Percentiles rank a stretch among this genome's conserved stretches.
These are phyloP conservation scores for Nasonia vitripennis DNA, from an alignment of 1,140 invertebrate genomes.

Conservation along the genomic window DNA sequence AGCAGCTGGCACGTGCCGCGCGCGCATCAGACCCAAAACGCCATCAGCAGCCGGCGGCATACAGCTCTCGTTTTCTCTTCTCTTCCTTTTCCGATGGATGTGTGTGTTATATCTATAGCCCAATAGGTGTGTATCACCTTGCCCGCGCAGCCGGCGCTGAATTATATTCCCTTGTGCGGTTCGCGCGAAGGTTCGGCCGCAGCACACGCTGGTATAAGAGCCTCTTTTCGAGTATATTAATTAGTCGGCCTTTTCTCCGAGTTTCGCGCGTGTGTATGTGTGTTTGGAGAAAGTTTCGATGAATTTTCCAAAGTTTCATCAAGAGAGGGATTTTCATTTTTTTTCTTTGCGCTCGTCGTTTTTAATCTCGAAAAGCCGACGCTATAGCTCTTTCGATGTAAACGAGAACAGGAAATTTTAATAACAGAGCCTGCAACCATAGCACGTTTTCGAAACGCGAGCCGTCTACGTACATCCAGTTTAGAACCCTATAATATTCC, in stretches of 20 bases:
- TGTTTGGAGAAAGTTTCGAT: no score
- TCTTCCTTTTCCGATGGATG: background rate
- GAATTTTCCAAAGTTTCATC: no score
- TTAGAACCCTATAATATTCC: no score
- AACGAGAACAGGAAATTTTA: background rate
- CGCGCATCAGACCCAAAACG: background rate
- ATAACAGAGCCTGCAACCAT: background rate
- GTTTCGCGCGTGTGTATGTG: no score
- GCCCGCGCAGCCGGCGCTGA: background rate
- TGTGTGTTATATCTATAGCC: background rate
- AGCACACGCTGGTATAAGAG: background rate
- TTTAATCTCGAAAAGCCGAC: no score
- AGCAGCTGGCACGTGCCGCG: conserved; percentile 37
- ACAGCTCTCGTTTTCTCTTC: conserved; percentile 10
- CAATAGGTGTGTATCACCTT: background rate
- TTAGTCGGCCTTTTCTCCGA: no score
- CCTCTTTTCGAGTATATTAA: background rate
- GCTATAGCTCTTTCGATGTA: background rate
- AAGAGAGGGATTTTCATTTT: no score
- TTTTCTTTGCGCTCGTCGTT: no score
- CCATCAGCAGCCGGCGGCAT: background rate
- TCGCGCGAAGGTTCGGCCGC: background rate
- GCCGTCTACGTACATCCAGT: no score
- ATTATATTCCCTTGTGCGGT: background rate
- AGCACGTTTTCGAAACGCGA: background rate